phyloP scores from a whole-genome alignment of 2,888 invertebrate genomes.

The Megastigmus dorsalis region DNA sequence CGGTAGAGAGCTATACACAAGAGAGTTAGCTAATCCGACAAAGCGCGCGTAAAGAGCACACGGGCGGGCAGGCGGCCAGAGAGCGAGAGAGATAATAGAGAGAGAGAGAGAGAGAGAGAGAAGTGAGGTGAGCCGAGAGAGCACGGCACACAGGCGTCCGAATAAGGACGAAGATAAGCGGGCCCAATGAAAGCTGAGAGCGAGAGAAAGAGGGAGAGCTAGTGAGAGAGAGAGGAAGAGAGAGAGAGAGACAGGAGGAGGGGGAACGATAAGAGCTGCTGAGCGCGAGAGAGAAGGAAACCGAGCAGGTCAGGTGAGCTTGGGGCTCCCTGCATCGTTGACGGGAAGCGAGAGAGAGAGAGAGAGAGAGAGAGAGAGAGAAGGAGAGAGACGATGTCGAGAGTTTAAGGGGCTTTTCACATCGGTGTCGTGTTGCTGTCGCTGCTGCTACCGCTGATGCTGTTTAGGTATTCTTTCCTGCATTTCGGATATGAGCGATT shows the following conservation, averaged over 20 bases:
- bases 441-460: no score
- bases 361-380: background rate
- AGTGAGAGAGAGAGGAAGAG: slow-evolving; percentile 24
- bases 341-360: slow-evolving; percentile 22
- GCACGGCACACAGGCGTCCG: slow-evolving; percentile 32
- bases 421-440: background rate
- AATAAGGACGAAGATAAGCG: slow-evolving; percentile 52
- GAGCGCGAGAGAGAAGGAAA: slow-evolving; percentile 4
- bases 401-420: slow-evolving; percentile 23
- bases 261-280: no score
- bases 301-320: slow-evolving; percentile 48
- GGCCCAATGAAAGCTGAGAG: slow-evolving; percentile 14
- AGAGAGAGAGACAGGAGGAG: slow-evolving; percentile 5
- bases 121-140: slow-evolving; percentile 22
- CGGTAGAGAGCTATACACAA: no score
- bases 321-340: slow-evolving; percentile 22
- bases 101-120: slow-evolving; percentile 1
- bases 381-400: no score
- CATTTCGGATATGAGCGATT: no score
- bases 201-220: slow-evolving; percentile 5
- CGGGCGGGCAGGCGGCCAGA: slow-evolving; percentile 4
- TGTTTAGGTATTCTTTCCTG: no score
- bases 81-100: no score
- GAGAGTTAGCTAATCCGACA: slow-evolving; percentile 15
- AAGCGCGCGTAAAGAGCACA: slow-evolving; percentile 17